Conservation (phyloP, 2,888 invertebrate species). For the Lithosia quadra region DNA sequence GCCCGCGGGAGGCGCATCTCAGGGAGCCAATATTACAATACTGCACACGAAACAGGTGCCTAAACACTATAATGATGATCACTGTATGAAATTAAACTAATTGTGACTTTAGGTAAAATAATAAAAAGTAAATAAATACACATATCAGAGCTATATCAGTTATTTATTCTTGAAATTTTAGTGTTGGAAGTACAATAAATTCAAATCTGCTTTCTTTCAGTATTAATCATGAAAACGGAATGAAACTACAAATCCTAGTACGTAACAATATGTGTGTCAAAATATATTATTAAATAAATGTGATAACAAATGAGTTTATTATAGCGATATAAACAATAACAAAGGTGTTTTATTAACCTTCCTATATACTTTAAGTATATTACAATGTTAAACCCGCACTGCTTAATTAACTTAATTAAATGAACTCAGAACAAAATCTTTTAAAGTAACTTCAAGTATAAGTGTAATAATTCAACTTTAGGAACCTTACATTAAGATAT, state of each 20-base stretch:
- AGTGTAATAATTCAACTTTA: too few species aligned
- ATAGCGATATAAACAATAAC: constrained; percentile 80
- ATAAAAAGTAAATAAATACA: neutral
- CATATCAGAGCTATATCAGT: neutral
- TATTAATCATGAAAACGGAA: constrained; percentile 68
- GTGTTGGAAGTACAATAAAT: neutral
- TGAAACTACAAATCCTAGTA: constrained; percentile 77
- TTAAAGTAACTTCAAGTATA: too few species aligned
- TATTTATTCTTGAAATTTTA: neutral
- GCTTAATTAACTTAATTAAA: neutral
- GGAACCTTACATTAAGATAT: too few species aligned
- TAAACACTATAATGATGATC: too few species aligned
- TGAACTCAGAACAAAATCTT: neutral
- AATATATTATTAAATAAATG: constrained; percentile 86
- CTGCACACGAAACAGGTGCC: too few species aligned
- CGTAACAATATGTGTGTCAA: constrained; percentile 84
- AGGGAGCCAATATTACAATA: too few species aligned
- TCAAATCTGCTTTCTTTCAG: constrained; percentile 46
- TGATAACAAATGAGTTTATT: constrained; percentile 86
- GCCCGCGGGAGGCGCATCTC: too few species aligned
- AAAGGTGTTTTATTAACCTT: constrained; percentile 44
- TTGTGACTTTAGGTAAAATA: neutral
- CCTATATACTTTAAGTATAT: neutral
- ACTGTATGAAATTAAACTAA: neutral
- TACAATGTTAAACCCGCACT: neutral